These are phyloP conservation scores for Oreochromis spilurus DNA, from an alignment of 2,113 vertebrate genomes.

Conservation along the genomic window DNA sequence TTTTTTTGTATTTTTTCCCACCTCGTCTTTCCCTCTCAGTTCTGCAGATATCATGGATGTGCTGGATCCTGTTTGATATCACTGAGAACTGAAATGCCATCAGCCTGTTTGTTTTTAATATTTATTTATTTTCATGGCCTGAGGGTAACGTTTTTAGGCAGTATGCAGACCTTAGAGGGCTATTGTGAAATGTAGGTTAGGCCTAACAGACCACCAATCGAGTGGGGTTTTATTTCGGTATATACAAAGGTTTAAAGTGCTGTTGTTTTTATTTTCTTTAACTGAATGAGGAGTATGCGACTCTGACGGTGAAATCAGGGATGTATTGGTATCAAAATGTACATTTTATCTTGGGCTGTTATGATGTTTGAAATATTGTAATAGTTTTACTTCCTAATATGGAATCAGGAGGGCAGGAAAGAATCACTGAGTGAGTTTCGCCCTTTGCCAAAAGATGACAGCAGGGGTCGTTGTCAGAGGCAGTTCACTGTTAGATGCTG, in stretches of 20 bases:
- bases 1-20: background rate
- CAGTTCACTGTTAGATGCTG: background rate
- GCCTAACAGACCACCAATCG: background rate
- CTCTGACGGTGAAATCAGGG: background rate
- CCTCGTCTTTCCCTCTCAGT: conserved; percentile 43
- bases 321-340: background rate
- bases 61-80: conserved; percentile 36
- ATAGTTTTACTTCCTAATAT: conserved; percentile 17
- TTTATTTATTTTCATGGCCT: background rate
- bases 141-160: conserved; percentile 30
- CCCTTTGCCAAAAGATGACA: background rate
- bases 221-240: background rate
- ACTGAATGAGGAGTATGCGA: background rate
- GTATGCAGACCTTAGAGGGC: background rate
- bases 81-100: conserved; percentile 7
- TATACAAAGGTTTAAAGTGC: background rate
- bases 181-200: conserved; percentile 38
- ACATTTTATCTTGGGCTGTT: background rate
- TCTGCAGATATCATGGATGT: conserved; percentile 56
- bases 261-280: background rate
- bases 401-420: background rate
- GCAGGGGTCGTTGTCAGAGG: background rate
- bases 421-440: conserved; percentile 24
- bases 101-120: background rate
- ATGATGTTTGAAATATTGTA: background rate